Base-by-base conservation (phyloP, 2,797 vertebrate genomes). In the Takifugu rubripes region DNA sequence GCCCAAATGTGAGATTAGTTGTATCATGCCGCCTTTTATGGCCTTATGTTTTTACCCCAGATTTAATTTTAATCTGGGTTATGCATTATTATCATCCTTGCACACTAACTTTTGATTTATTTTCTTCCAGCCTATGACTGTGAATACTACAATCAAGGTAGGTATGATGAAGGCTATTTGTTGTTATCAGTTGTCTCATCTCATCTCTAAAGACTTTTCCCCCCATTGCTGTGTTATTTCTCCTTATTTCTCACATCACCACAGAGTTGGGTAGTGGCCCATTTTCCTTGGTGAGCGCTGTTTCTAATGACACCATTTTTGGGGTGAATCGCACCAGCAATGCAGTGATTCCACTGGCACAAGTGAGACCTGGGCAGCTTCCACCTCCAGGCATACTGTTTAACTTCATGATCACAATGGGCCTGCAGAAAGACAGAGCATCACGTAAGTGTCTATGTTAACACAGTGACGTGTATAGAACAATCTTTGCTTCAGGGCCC, bases 101-200 rank as follows among this genome's bases (percentile, higher is more conserved):
- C 36, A 50, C 6, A 17, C 4, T 12, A 50, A 74, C 10, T 25
- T 48, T 24, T 59, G 6, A 17, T 66, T 21, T 68, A 68, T 72
- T 90, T 58, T 78, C 51, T 92, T 93, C 81, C 87, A 98, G 96
- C 96, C 25, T 94, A 93, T 74, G 95, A 98, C 64, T 99, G 97
- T 90, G 97, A 99, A 90, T 96, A 95, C 85, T 98, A 95, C 78
- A 99, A 98, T 84, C 93, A 93, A 95, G 97, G 96, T 98, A 93
- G 48, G 91, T 87, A 65, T 56, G 6, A 62, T 15, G 54, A 29
- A 48, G 16, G 1, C 6, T 45, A 10, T 48, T 27, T n/a, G 4
- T 46, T 6, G 4, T 66, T 44, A 52, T 54, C 15, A 46, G 24
- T 15, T 60, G 2, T 43, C 33, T 49, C 43, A 15, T 21, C 27